Evolutionary conservation across 2,797 vertebrate species (phyloP), one percentile per base, ranked within the genome.

Genomic region (Lophius americanus): DNA sequence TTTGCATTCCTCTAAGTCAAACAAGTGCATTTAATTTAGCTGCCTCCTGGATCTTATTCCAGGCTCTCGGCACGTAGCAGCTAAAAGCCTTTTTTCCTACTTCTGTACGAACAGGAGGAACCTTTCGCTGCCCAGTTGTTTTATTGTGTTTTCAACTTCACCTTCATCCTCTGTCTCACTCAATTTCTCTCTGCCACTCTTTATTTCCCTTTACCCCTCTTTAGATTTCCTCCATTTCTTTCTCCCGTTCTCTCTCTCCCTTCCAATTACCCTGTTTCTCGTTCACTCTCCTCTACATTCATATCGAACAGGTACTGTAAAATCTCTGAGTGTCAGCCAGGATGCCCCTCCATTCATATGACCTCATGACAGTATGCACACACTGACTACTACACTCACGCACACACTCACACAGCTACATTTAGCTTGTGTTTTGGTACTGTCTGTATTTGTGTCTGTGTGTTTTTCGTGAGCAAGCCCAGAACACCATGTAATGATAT

Each of bases 271-370:
- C 59, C 54, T 48, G 62, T 65, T 73, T 48, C 23, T 23, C 23
- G 23, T 23, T 23, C 23, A 23, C 23, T 23, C 23, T 23, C 23
- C 23, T 23, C 23, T 7, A 36, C 48, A 69, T n/a, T 61, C 44
- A 14, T 58, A 66, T 57, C 65, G 54, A 69, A 73, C 78, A 69
- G 12, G 23, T 52, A 39, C 67, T 68, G 64, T 74, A 66, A 76
- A 81, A 75, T 59, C 64, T 64, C 55, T 48, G n/a, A 72, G 49
- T 70, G 51, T 75, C 64, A 68, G 39, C 58, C 13, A 64, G 54
- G 60, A 58, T 83, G 71, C 43, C 69, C 50, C 56, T 74, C 64
- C 61, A 67, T 58, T 78, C 53, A 38, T 62, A 72, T 78, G 65
- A 83, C 62, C 75, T 76, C 42, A 77, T 63, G 73, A 67, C 53